These are phyloP conservation scores for Agonopterix heracliana DNA, from an alignment of 2,888 invertebrate genomes.

Conservation along the genomic window DNA sequence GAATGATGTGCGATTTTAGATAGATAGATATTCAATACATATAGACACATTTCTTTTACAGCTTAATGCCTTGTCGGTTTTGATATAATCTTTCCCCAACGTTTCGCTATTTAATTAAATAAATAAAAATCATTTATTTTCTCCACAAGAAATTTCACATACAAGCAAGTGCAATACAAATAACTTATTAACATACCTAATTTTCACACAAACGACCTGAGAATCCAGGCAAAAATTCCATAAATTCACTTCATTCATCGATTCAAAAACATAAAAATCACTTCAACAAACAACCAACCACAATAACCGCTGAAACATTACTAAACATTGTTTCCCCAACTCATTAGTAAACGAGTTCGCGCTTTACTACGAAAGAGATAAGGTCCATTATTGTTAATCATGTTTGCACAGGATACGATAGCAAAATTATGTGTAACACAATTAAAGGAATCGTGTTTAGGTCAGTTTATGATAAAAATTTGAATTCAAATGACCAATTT, in stretches of 20 bases:
- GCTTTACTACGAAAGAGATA: slow-evolving; percentile 12
- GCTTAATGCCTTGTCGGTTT: too few species aligned
- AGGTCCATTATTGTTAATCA: slow-evolving; percentile 1
- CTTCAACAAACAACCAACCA: slow-evolving; percentile 3
- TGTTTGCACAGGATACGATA: slow-evolving; percentile 33
- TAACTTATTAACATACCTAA: too few species aligned
- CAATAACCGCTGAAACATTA: neutral
- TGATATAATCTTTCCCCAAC: too few species aligned
- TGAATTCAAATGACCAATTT: neutral
- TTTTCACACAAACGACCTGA: too few species aligned
- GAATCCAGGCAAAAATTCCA: too few species aligned
- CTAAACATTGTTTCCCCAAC: slow-evolving; percentile 10
- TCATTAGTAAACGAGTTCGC: neutral
- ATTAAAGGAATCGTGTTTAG: slow-evolving; percentile 26
- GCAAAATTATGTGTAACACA: slow-evolving; percentile 27
- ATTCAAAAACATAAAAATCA: neutral
- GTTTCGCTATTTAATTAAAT: too few species aligned
- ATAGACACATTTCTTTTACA: too few species aligned
- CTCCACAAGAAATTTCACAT: too few species aligned
- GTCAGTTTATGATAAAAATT: slow-evolving; percentile 27
- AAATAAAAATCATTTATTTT: too few species aligned
- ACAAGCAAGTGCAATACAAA: too few species aligned
- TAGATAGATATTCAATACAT: too few species aligned
- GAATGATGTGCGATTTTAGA: too few species aligned
- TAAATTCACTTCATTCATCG: neutral